Evolutionary conservation across 2,888 invertebrate genomes (phyloP).

Genomic region (Nomada ruficornis): DNA sequence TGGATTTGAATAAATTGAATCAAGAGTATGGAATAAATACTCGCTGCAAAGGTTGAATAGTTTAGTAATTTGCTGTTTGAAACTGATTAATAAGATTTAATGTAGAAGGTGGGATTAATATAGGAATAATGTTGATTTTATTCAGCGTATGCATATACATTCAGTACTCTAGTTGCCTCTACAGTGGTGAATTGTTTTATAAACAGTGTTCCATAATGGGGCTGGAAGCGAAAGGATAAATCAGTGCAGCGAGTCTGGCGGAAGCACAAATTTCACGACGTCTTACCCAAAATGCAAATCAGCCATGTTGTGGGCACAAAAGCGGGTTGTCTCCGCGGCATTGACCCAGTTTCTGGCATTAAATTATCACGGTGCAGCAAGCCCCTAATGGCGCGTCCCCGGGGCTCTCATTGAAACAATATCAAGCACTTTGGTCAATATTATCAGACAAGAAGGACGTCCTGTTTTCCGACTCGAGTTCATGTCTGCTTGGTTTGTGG

Average conservation of each 20-base stretch:
- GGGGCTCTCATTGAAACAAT: slow-evolving; percentile 60
- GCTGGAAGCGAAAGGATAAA: neutral
- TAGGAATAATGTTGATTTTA: too few species aligned
- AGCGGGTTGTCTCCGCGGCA: slow-evolving; percentile 68
- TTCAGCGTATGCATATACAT: too few species aligned
- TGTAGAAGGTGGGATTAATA: too few species aligned
- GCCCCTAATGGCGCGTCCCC: slow-evolving; percentile 65
- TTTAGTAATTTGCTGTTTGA: too few species aligned
- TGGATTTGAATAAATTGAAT: too few species aligned
- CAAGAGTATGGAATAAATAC: too few species aligned
- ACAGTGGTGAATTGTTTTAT: neutral
- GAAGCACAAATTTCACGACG: neutral
- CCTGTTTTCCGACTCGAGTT: neutral
- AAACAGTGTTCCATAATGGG: neutral
- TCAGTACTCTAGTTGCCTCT: too few species aligned
- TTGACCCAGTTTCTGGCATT: slow-evolving; percentile 71
- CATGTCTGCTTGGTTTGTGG: neutral
- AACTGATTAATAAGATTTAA: too few species aligned
- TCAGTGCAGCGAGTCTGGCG: neutral
- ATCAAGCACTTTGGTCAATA: slow-evolving; percentile 55
- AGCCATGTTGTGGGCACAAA: slow-evolving; percentile 50
- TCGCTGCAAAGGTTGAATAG: too few species aligned
- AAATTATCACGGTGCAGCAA: slow-evolving; percentile 70
- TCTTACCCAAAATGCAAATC: slow-evolving; percentile 67
- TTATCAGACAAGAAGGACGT: slow-evolving; percentile 24